Percentiles rank a stretch among this genome's conserved stretches.
These are phyloP conservation scores for Mesoclemmys tuberculata DNA, from an alignment of 2,113 vertebrate species.

Conservation along the genomic window DNA sequence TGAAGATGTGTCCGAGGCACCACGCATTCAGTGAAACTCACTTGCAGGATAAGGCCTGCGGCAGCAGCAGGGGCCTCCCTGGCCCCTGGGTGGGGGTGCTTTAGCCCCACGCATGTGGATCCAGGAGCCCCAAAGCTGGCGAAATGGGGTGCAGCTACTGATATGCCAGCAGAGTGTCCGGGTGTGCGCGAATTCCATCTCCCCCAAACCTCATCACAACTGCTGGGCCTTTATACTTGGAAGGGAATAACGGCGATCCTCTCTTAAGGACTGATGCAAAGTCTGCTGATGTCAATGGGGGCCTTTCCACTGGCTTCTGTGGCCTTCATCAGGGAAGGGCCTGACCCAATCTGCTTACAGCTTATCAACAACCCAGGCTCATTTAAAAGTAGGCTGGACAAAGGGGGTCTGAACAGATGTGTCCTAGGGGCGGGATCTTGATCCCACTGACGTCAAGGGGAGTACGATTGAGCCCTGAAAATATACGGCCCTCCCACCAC, in stretches of 20 bases:
- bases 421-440: background rate
- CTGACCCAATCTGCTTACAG: background rate
- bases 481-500: background rate
- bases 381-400: fast-evolving
- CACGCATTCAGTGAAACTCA: background rate
- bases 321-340: background rate
- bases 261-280: background rate
- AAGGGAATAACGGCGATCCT: background rate
- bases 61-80: background rate
- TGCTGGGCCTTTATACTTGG: background rate
- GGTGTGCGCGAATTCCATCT: background rate
- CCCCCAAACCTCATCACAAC: background rate
- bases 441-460: background rate
- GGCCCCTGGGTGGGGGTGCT: background rate
- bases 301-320: background rate
- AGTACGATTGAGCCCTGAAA: background rate
- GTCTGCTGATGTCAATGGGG: background rate
- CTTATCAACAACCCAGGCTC: background rate
- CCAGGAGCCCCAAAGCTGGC: background rate
- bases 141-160: background rate
- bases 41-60: background rate
- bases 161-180: background rate
- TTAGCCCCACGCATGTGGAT: background rate
- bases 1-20: background rate
- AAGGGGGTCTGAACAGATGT: background rate